Percentiles rank a stretch among this genome's conserved stretches.
phyloP scores from a whole-genome alignment of 92 coral and sea anemone species.

The Metridium senile region DNA sequence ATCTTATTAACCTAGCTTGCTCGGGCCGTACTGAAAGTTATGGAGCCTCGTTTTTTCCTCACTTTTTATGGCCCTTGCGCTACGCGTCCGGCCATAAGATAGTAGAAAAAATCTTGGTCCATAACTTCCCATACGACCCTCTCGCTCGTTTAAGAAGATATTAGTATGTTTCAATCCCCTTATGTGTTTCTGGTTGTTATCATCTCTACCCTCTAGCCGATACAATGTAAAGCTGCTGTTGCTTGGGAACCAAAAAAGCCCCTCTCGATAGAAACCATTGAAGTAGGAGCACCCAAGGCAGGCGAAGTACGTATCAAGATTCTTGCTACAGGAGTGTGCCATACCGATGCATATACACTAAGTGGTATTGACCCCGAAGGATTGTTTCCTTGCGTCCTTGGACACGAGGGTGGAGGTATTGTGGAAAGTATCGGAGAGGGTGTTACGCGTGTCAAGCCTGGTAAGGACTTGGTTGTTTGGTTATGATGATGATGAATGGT shows the following conservation, averaged over 20 bases:
- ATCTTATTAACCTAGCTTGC: too few relatives aligned
- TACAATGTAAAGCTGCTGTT: slow-evolving; percentile 88
- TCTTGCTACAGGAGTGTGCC: slow-evolving; percentile 95
- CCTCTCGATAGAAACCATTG: slow-evolving; percentile 80
- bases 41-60: too few relatives aligned
- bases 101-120: too few relatives aligned
- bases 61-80: too few relatives aligned
- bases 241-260: slow-evolving; percentile 94
- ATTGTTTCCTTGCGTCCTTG: slow-evolving; percentile 84
- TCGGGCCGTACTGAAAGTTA: too few relatives aligned
- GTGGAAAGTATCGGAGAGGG: slow-evolving; percentile 98
- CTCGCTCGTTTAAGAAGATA: too few relatives aligned
- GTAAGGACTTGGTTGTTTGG: slow-evolving; percentile 38
- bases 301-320: slow-evolving; percentile 88
- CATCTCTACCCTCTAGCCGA: too few relatives aligned
- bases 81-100: too few relatives aligned
- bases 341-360: slow-evolving; percentile 81
- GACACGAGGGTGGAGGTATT: slow-evolving; percentile 98
- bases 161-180: too few relatives aligned
- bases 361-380: slow-evolving; percentile 86
- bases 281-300: slow-evolving; percentile 89
- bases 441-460: slow-evolving; percentile 85
- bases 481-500: background rate
- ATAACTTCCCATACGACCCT: too few relatives aligned
- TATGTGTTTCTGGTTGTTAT: too few relatives aligned